Evolutionary conservation across 2,113 vertebrate genomes (phyloP), one percentile per base, ranked within the genome.

Genomic region (Sylvia atricapilla): DNA sequence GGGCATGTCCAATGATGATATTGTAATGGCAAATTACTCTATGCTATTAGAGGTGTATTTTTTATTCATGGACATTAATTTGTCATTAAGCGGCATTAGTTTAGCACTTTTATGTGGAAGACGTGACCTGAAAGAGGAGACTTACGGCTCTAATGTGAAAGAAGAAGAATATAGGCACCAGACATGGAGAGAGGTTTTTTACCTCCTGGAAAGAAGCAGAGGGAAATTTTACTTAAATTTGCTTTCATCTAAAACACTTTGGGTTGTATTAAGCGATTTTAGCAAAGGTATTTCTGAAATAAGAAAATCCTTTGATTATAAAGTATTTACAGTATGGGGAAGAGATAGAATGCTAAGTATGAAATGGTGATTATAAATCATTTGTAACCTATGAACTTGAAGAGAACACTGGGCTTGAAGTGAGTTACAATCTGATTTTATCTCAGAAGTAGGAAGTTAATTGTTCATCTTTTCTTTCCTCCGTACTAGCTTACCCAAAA

Each of bases 1-100:
- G 98, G 98, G 98, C 98, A 98, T 98, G 98, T 98, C 98, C 98
- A 98, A 98, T 98, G 98, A 98, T 98, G 98, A 98, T 98, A 98
- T 98, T 98, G 98, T 98, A 98, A 98, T 98, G 98, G 98, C 98
- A 98, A 98, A 98, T 98, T 98, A 98, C 97, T 98, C 98, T 97
- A 95, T 98, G 98, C 98, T 98, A 98, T 98, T 98, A 98, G 98
- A 98, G 98, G 98, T 98, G 98, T 98, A 98, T 98, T 98, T 98
- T 98, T 98, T 98, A 98, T 98, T 98, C 98, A 98, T 98, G 98
- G 98, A 98, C 98, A 98, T 98, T 98, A 98, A 98, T 98, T 98
- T 98, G 98, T 98, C 98, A 98, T 98, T 98, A 98, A 98, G 98
- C 97, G 11, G 98, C 98, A 98, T 98, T 98, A 98, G 98, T 98